Evolutionary conservation across 2,113 vertebrate genomes (phyloP).

Genomic region (Pandion haliaetus): DNA sequence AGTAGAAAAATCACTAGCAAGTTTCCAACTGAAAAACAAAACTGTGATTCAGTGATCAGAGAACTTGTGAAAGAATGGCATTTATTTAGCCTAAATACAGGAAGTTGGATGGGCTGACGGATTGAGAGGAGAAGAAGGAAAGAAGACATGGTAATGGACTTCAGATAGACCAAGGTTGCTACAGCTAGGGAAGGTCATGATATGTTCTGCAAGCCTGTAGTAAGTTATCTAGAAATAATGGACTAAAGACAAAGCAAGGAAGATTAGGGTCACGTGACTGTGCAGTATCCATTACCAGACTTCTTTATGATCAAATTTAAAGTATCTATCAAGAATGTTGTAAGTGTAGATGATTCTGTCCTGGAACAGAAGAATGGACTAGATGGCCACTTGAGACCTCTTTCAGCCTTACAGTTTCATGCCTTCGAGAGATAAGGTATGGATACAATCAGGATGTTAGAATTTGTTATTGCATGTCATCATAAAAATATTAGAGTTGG

Average conservation of each 20-base stretch:
- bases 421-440: neutral
- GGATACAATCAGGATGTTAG: neutral
- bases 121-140: neutral
- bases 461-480: neutral
- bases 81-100: neutral
- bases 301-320: neutral
- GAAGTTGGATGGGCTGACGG: neutral
- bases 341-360: neutral
- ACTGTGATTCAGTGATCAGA: neutral
- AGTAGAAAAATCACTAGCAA: neutral
- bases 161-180: neutral
- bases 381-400: neutral
- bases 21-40: neutral
- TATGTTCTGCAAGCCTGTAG: neutral
- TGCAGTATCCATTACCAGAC: neutral
- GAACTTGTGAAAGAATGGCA: neutral
- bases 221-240: neutral
- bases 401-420: neutral
- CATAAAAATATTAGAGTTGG: neutral
- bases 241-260: neutral
- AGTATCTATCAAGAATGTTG: neutral
- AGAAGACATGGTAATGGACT: neutral
- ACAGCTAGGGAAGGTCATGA: neutral
- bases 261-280: neutral
- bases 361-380: neutral